These are phyloP conservation scores for Coelogynopora nodosa DNA, from an alignment of 2,888 invertebrate species.

Conservation along the genomic window DNA sequence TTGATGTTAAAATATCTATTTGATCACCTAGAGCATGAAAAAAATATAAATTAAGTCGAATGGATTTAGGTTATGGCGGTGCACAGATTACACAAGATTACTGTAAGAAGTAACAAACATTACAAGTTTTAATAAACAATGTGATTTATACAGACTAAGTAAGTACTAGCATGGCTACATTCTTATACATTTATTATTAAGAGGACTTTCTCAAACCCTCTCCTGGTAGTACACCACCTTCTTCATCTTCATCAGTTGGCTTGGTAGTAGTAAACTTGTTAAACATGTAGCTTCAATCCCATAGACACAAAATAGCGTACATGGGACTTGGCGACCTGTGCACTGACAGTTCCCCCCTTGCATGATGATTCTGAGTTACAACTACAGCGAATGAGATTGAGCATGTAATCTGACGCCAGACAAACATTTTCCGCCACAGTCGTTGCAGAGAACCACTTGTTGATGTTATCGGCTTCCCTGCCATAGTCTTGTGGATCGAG, in stretches of 20 bases:
- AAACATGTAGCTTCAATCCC: background rate
- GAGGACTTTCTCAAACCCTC: background rate
- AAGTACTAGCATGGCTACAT: background rate
- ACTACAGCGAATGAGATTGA: background rate
- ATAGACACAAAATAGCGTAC: background rate
- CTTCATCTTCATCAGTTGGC: conserved; percentile 13
- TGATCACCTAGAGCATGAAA: background rate
- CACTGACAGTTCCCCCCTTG: background rate
- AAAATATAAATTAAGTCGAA: background rate
- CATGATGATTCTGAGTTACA: background rate
- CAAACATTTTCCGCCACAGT: background rate
- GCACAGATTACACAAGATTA: background rate
- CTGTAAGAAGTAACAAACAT: background rate
- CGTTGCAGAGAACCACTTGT: background rate
- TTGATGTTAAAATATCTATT: background rate
- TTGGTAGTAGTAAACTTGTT: background rate
- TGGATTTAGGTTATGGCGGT: background rate
- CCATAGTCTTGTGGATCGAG: background rate
- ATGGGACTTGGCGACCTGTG: conserved; percentile 12
- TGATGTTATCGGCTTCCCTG: conserved; percentile 17
- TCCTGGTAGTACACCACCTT: background rate
- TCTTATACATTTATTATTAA: background rate
- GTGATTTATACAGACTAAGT: background rate
- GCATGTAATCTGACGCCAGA: background rate
- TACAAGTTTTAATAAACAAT: background rate